phyloP scores from a whole-genome alignment of 2,113 vertebrate species.

The Antidorcas marsupialis region DNA sequence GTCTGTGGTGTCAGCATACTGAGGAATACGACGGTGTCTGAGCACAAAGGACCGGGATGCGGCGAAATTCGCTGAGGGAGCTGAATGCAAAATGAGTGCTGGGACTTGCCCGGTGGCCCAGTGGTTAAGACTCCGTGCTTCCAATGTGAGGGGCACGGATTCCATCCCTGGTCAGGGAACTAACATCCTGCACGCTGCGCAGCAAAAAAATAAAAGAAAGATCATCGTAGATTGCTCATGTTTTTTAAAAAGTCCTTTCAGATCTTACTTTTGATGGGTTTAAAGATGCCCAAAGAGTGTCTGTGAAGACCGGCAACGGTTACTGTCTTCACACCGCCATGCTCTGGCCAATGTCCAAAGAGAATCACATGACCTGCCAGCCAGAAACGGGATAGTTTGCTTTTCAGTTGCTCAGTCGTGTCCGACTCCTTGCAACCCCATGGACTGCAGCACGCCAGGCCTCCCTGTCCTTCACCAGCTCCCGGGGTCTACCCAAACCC shows the following conservation, averaged over 20 bases:
- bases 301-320: background rate
- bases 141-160: background rate
- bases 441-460: background rate
- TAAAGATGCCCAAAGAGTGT: background rate
- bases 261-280: slow-evolving; percentile 14
- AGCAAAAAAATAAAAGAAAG: background rate
- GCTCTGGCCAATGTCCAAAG: background rate
- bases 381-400: background rate
- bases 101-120: background rate
- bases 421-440: background rate
- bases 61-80: slow-evolving; percentile 62
- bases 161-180: background rate
- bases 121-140: background rate
- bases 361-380: background rate
- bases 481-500: background rate
- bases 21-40: slow-evolving; percentile 55
- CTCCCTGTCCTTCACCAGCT: background rate
- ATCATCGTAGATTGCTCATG: background rate
- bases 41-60: slow-evolving; percentile 61
- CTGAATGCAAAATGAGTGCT: slow-evolving; percentile 38
- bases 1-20: slow-evolving; percentile 49
- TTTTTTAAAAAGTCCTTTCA: slow-evolving; percentile 29
- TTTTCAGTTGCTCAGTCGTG: accelerated
- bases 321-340: background rate
- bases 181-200: accelerated